Evolutionary conservation across 2,113 vertebrate genomes (phyloP).

Genomic region (Ciconia maguari): DNA sequence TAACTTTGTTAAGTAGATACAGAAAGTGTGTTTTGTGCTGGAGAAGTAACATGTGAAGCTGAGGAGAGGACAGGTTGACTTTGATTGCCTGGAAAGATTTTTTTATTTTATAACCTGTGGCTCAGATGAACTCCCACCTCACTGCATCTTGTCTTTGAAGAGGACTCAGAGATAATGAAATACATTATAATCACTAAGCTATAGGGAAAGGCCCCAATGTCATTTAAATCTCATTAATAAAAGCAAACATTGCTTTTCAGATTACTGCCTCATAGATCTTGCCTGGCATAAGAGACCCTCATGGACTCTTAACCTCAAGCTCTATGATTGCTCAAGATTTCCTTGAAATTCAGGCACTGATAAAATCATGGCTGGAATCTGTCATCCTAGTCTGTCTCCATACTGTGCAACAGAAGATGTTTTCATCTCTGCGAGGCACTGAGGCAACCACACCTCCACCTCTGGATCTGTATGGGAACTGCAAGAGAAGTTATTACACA

Average conservation of each 20-base stretch:
- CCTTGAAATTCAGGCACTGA: neutral
- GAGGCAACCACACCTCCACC: neutral
- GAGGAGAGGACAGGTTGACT: neutral
- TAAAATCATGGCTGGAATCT: neutral
- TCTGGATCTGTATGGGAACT: neutral
- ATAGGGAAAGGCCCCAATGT: neutral
- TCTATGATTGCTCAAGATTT: neutral
- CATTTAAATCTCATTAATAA: neutral
- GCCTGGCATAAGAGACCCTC: neutral
- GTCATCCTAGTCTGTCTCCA: neutral
- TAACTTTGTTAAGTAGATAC: neutral
- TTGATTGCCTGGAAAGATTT: neutral
- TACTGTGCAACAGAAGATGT: neutral
- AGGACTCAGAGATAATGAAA: neutral
- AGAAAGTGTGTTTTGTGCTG: neutral
- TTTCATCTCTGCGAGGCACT: neutral
- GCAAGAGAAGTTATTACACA: neutral
- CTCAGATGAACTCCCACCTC: neutral
- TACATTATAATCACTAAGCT: neutral
- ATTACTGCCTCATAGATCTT: neutral
- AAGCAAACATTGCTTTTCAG: neutral
- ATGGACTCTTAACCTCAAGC: neutral
- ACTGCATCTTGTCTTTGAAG: neutral
- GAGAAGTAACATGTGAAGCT: neutral
- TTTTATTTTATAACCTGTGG: neutral